Evolutionary conservation across 37 sponge, comb jelly and placozoan genomes (phyloP).

Genomic region (Cladorhizidae sp.): DNA sequence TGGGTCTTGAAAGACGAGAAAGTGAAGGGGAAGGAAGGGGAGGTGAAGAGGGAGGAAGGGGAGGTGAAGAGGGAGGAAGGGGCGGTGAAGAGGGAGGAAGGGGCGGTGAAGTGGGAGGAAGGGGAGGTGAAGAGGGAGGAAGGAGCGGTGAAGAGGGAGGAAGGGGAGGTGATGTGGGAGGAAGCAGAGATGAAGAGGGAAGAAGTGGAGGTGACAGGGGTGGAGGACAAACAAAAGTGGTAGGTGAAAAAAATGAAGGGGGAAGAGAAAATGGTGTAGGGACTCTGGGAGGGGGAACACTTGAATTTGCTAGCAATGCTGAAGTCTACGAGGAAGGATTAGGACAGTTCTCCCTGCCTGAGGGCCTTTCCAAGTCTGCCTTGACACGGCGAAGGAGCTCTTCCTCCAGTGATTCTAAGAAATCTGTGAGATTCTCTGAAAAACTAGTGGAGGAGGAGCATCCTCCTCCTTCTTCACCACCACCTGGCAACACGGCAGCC

Average conservation of each 20-base stretch:
- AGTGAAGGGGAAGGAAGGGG: too few relatives aligned
- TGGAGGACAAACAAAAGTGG: too few relatives aligned
- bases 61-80: neutral
- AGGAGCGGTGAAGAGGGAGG: too few relatives aligned
- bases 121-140: too few relatives aligned
- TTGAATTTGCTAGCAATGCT: constrained; percentile 9
- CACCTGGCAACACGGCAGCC: neutral
- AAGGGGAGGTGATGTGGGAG: too few relatives aligned
- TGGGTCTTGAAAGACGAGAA: constrained; percentile 25
- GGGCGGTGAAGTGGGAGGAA: neutral
- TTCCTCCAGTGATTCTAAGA: constrained; percentile 22
- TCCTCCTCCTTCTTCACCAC: constrained; percentile 23
- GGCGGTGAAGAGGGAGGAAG: too few relatives aligned
- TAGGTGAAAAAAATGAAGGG: too few relatives aligned
- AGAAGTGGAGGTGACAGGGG: too few relatives aligned
- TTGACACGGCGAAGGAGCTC: neutral
- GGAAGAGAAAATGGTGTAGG: neutral
- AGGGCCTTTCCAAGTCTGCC: neutral
- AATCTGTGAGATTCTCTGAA: constrained; percentile 66
- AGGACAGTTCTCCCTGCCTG: neutral
- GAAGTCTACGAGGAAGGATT: neutral
- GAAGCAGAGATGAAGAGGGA: neutral
- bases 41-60: neutral
- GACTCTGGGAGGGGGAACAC: constrained; percentile 25
- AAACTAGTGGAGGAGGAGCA: neutral